phyloP scores from a whole-genome alignment of 1,140 invertebrate species.

The Alviniconcha marisindica region DNA sequence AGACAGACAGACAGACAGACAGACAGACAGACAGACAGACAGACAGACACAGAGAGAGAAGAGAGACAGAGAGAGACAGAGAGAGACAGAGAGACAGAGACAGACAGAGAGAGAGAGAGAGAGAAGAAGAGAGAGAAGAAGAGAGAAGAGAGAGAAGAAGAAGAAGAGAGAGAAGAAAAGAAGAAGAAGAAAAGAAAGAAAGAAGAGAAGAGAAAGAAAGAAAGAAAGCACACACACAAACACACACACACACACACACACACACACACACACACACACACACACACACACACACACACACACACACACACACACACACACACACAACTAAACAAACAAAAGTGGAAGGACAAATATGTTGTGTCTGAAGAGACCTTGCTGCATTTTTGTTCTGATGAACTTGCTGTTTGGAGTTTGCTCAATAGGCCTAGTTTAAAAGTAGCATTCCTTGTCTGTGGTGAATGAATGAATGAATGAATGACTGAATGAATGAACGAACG shows the following conservation, averaged over 20 bases:
- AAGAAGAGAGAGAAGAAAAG: not conserved
- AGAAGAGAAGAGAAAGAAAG: not conserved
- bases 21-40: not conserved
- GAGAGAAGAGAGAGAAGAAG: not conserved
- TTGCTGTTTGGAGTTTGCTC: too few relatives aligned
- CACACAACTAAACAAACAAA: too few relatives aligned
- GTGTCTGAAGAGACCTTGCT: too few relatives aligned
- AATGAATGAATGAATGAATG: too few relatives aligned
- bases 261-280: constrained; percentile 5
- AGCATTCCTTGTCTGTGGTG: too few relatives aligned
- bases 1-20: not conserved
- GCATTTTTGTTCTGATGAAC: too few relatives aligned
- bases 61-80: too few relatives aligned
- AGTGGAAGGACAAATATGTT: too few relatives aligned
- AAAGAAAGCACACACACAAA: not conserved
- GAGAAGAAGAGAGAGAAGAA: not conserved
- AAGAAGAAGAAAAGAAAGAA: not conserved
- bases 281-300: not conserved
- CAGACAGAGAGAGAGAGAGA: not conserved
- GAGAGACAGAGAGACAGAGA: not conserved
- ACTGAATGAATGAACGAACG: too few relatives aligned
- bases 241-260: not conserved
- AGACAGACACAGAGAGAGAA: not conserved
- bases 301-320: not conserved
- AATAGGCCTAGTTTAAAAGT: too few relatives aligned